Conservation (phyloP, 2,797 vertebrate genomes). For the Yasuhikotakia modesta region DNA sequence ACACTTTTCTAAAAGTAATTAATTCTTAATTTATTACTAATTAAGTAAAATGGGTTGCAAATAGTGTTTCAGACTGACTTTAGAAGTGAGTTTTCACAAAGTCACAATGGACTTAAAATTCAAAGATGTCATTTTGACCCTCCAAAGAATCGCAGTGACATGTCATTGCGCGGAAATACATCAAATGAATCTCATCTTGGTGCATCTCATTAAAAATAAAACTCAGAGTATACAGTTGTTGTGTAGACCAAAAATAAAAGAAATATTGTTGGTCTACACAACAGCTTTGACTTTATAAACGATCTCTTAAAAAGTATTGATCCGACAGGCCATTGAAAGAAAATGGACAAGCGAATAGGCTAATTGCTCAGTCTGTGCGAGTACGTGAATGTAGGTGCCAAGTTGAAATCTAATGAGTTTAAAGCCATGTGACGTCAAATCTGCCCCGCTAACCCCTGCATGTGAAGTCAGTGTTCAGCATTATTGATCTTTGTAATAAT, state of each 20-base stretch:
- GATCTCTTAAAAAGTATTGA: slow-evolving; percentile 10
- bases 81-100: neutral
- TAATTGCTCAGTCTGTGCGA: neutral
- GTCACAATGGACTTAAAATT: neutral
- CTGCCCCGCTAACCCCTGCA: neutral
- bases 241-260: no score
- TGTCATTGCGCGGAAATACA: neutral
- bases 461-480: slow-evolving; percentile 2
- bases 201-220: neutral
- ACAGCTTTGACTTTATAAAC: neutral
- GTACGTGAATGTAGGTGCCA: no score
- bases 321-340: slow-evolving; percentile 1
- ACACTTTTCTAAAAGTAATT: neutral
- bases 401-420: neutral
- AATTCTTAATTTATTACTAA: neutral
- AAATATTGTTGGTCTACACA: neutral
- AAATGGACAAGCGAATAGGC: neutral
- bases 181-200: neutral
- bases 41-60: neutral
- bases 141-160: neutral
- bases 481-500: slow-evolving; percentile 6
- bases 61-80: neutral
- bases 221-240: no score
- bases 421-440: neutral
- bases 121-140: neutral